Evolutionary conservation across 2,888 invertebrate genomes (phyloP).

Genomic region (Drosophila borborema): DNA sequence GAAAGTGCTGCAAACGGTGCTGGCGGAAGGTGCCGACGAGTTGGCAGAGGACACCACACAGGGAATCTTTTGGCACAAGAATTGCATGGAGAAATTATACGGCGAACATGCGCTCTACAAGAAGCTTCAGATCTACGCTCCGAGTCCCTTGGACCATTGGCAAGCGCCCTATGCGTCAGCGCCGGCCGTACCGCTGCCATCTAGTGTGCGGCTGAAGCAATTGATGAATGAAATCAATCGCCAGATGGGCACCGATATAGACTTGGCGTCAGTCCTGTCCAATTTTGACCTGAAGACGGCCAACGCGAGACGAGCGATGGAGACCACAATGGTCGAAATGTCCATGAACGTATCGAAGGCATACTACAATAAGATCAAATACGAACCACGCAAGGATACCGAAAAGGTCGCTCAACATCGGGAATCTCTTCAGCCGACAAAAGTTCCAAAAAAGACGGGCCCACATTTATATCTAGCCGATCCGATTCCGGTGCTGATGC

Average conservation of each 20-base stretch:
- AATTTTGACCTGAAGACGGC: neutral
- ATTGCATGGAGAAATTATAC: no score
- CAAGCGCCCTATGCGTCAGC: neutral
- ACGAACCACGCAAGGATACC: fast-evolving
- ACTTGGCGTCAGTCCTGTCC: neutral
- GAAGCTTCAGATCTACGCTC: neutral
- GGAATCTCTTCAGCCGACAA: fast-evolving
- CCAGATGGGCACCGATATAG: fast-evolving
- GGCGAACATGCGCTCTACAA: neutral
- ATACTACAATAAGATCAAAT: fast-evolving
- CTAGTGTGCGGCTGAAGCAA: neutral
- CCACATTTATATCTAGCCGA: neutral
- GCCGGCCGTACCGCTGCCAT: neutral
- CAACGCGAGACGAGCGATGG: fast-evolving
- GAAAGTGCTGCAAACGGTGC: slow-evolving; percentile 30
- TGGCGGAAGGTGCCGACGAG: neutral
- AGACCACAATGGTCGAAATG: no score
- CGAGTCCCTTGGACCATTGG: neutral
- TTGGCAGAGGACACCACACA: no score
- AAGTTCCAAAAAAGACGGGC: neutral
- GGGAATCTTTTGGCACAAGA: no score
- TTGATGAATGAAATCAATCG: neutral
- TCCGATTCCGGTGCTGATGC: neutral
- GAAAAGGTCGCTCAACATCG: neutral
- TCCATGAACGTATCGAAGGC: neutral